These are phyloP conservation scores for Athetis lepigone DNA, from an alignment of 2,888 invertebrate genomes.

Conservation along the genomic window DNA sequence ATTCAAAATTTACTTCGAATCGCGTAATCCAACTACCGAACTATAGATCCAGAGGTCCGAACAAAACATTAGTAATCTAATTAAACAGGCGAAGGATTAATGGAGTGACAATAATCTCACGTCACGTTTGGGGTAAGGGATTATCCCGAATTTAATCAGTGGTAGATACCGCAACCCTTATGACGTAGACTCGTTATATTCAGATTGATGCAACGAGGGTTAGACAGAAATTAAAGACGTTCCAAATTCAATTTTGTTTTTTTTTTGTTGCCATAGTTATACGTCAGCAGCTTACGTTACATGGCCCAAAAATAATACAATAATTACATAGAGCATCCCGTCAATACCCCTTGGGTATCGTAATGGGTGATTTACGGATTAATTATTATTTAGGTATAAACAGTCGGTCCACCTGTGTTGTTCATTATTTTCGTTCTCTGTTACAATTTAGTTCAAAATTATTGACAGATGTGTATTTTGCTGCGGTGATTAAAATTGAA, in stretches of 20 bases:
- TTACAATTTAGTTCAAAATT: neutral
- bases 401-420: conserved; percentile 26
- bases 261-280: conserved; percentile 6
- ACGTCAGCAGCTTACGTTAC: conserved; percentile 7
- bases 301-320: conserved; percentile 9
- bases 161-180: conserved; percentile 76
- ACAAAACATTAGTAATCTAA: conserved; percentile 76
- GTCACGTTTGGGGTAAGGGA: conserved; percentile 78
- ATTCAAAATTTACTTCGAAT: conserved; percentile 59
- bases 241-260: conserved; percentile 15
- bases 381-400: conserved; percentile 25
- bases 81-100: conserved; percentile 85
- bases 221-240: conserved; percentile 25
- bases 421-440: neutral
- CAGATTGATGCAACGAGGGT: conserved; percentile 56
- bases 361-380: conserved; percentile 31
- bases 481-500: neutral
- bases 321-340: conserved; percentile 14
- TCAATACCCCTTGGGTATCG: conserved; percentile 26
- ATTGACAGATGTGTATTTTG: conserved; percentile 1
- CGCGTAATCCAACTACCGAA: conserved; percentile 60
- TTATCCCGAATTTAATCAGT: conserved; percentile 88
- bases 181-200: conserved; percentile 64
- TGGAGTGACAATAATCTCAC: conserved; percentile 89
- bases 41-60: conserved; percentile 47